Base-by-base conservation (phyloP, 2,797 vertebrate genomes). In the Erithacus rubecula region DNA sequence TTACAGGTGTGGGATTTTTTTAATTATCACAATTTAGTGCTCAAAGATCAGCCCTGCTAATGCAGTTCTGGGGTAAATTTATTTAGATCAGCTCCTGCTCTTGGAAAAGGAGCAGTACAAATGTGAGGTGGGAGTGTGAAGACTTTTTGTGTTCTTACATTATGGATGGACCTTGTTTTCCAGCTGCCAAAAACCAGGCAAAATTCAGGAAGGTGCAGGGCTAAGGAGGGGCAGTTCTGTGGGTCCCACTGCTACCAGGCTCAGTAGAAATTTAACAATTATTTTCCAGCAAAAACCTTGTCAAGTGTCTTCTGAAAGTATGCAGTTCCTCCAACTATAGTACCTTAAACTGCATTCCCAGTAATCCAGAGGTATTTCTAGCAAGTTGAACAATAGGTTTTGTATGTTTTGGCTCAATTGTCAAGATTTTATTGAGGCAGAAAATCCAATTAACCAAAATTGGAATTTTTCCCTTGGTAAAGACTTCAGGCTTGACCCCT, bases 291-390 rank as follows among this genome's bases (percentile, higher is more conserved):
- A 78, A 60, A 68, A 65, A 55, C 49, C 55, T 56, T 72, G 56
- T 58, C 46, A 93, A 85, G 71, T 71, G 64, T 89, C 92, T 81
- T 65, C 53, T 81, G 32, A 34, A 55, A 58, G 43, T 11, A 34
- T 18, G 84, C 58, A 85, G 82, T 60, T 78, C 87, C 37, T 94
- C 74, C 32, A 64, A 24, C 68, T 74, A 1, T 51, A 82, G 94
- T 95, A 94, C 91, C 94, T 86, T 92, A 60, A 89, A 69, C 80
- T 83, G 91, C 72, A 72, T 49, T 68, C 84, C 72, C 37, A 44
- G 12, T 27, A 53, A n/a, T 56, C 81, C 60, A 64, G 94, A 95
- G 86, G 95, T 95, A 94, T 93, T 78, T 96, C 76, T 81, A 75
- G 58, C 58, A 13, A 0, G 0, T 41, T 39, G 39, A 89, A 47